Evolutionary conservation across 1,140 invertebrate genomes (phyloP).

Genomic region (Yoshiicerus persimilis): DNA sequence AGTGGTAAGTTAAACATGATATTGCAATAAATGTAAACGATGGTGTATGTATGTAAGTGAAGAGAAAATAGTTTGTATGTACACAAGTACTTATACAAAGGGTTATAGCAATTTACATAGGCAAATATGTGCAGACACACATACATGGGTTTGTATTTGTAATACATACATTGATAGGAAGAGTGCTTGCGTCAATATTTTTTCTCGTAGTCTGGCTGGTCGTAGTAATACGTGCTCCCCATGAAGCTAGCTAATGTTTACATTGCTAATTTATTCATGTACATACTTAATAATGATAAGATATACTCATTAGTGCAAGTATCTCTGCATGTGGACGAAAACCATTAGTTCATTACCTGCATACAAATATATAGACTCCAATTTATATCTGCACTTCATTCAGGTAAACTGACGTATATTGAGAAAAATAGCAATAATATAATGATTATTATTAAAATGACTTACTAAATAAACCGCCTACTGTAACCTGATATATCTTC

Average conservation of each 20-base stretch:
- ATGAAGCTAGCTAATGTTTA: conserved; percentile 14
- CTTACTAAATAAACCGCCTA: background rate
- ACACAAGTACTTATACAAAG: too few relatives aligned
- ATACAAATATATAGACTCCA: background rate
- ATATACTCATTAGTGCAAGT: background rate
- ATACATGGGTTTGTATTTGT: too few relatives aligned
- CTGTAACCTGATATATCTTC: too few relatives aligned
- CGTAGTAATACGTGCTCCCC: background rate
- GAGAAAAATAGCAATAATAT: background rate
- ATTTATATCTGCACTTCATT: background rate
- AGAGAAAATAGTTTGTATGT: too few relatives aligned
- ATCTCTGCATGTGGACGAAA: background rate
- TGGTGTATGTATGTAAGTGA: too few relatives aligned
- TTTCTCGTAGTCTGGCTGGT: background rate
- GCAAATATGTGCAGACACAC: too few relatives aligned
- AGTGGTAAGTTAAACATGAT: too few relatives aligned
- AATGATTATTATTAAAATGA: background rate
- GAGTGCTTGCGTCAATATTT: background rate
- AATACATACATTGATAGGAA: background rate
- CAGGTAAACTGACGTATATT: background rate
- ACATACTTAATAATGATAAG: conserved; percentile 17
- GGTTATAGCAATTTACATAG: too few relatives aligned
- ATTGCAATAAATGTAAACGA: too few relatives aligned
- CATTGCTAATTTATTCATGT: conserved; percentile 18
- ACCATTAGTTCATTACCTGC: background rate